Conservation (phyloP, 2,797 vertebrate genomes). For the Holocentrus rufus region DNA sequence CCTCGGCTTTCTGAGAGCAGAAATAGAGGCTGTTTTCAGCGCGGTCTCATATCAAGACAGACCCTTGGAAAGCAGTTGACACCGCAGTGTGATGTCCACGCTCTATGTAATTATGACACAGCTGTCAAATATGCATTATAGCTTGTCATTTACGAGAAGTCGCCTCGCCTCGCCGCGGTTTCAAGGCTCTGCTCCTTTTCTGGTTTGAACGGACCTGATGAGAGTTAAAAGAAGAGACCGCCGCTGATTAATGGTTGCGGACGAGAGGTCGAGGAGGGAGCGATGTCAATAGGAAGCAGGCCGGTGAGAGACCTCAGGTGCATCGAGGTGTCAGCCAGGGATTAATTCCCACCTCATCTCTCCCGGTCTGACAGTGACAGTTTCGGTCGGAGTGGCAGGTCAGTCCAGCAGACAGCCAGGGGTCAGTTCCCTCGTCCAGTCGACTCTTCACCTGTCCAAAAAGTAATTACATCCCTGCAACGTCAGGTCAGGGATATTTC, state of each 20-base stretch:
- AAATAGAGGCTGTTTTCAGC: conserved; percentile 39
- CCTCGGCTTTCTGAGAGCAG: conserved; percentile 40
- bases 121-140: conserved; percentile 26
- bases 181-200: conserved; percentile 7
- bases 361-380: conserved; percentile 28
- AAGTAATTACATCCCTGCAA: no score
- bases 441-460: no score
- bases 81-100: conserved; percentile 26
- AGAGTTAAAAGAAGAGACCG: conserved; percentile 36
- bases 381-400: conserved; percentile 36
- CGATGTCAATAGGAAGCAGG: conserved; percentile 27
- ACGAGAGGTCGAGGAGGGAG: conserved; percentile 22
- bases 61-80: conserved; percentile 38
- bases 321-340: conserved; percentile 44
- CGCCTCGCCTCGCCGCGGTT: conserved; percentile 41
- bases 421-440: conserved; percentile 13
- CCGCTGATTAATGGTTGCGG: conserved; percentile 63
- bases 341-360: conserved; percentile 52
- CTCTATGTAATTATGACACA: conserved; percentile 53
- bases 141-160: conserved; percentile 40
- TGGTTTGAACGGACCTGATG: conserved; percentile 40
- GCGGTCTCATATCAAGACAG: conserved; percentile 37
- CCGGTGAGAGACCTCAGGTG: conserved; percentile 45
- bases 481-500: no score
- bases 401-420: conserved; percentile 8